Base-by-base conservation (phyloP, 2,797 vertebrate species). In the Acridotheres tristis region DNA sequence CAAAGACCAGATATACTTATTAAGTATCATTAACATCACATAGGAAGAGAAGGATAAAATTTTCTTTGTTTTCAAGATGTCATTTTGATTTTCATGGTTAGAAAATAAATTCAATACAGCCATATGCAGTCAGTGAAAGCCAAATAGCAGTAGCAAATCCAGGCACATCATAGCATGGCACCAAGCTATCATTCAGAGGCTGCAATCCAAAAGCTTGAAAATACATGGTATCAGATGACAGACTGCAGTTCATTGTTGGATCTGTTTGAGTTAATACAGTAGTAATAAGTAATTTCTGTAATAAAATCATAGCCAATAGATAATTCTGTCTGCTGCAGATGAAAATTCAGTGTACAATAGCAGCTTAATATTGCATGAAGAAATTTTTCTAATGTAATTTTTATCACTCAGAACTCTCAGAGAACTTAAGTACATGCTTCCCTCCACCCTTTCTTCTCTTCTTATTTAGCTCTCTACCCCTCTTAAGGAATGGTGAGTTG, bases 361-460 rank as follows among this genome's bases (percentile, higher is more conserved):
- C 59, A 81, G 29, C 29, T 90, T 95, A 94, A 89, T 95, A 91
- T 34, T 89, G 58, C 57, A 69, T 68, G 69, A 91, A 91, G 40
- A 87, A 34, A 36, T 83, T 66, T 89, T 91, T 90, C 87, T 85
- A 67, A 92, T 62, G 36, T 50, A 62, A 43, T 79, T 84, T 75
- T 90, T 93, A 90, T 91, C 45, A 45, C 22, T 91, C 50, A 43
- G 72, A 78, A 66, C 27, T 71, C 62, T 68, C 7, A 5, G 45
- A 88, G 38, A 81, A 57, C 14, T 85, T 89, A 67, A 91, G 57
- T 68, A 67, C 20, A 13, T 77, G 51, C 25, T 96, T 91, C 55
- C 25, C 73, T 27, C 48, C 57, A 78, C 14, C 20, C 11, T 48
- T 89, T 76, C 51, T 85, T 29, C 8, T 75, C 15, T 66, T 84